Conservation (phyloP, 2,113 vertebrate genomes). For the Hepsetus odoe region DNA sequence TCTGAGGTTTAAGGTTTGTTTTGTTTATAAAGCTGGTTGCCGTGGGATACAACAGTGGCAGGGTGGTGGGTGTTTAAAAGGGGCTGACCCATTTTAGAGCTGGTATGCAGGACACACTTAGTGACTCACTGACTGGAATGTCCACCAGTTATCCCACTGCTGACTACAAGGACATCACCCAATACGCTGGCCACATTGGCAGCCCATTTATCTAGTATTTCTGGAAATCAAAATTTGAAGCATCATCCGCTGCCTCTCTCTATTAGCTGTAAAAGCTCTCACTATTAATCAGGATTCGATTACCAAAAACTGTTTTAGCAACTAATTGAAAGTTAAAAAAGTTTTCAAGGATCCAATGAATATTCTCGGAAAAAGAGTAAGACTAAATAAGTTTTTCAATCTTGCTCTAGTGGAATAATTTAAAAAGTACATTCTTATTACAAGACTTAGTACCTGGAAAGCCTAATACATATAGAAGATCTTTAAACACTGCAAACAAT, state of each 20-base stretch:
- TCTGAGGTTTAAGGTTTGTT: slow-evolving; percentile 17
- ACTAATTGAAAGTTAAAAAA: no score
- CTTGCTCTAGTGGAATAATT: no score
- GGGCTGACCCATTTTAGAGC: slow-evolving; percentile 40
- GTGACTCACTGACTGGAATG: slow-evolving; percentile 50
- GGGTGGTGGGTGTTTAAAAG: slow-evolving; percentile 15
- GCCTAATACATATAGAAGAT: no score
- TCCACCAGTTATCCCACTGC: slow-evolving; percentile 9
- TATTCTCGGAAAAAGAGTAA: no score
- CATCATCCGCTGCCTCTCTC: background rate
- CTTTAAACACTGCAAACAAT: no score
- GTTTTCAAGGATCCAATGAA: no score
- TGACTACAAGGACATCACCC: slow-evolving; percentile 24
- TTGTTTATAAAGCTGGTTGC: slow-evolving; percentile 49
- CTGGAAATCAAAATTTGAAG: slow-evolving; percentile 22
- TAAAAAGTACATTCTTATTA: no score
- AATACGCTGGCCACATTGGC: background rate
- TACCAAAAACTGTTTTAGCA: no score
- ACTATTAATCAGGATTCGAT: no score
- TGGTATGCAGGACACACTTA: slow-evolving; percentile 47
- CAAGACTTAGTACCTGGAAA: no score
- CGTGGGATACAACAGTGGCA: slow-evolving; percentile 19
- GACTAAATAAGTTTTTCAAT: no score
- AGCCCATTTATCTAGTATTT: background rate
- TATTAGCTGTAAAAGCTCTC: no score